Percentiles rank a stretch among this genome's conserved stretches.
phyloP scores from a whole-genome alignment of 2,797 vertebrate species.

The Sciurus vulgaris region DNA sequence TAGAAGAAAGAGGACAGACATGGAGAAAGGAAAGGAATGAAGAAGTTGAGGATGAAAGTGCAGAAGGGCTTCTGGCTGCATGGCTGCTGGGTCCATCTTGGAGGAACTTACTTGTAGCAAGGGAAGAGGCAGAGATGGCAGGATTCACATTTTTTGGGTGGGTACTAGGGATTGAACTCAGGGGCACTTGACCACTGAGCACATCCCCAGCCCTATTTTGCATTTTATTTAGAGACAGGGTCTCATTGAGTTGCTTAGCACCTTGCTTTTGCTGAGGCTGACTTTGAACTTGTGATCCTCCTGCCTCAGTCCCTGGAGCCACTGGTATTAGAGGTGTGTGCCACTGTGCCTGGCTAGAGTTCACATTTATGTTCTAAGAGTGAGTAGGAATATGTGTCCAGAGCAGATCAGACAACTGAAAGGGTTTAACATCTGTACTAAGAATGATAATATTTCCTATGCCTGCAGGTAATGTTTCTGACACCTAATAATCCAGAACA shows the following conservation, averaged over 20 bases:
- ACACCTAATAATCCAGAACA: background rate
- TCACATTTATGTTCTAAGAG: background rate
- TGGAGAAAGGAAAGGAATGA: background rate
- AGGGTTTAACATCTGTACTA: background rate
- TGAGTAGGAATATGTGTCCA: background rate
- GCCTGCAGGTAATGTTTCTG: background rate
- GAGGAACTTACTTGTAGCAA: background rate
- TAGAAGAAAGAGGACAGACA: background rate
- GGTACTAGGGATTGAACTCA: no score
- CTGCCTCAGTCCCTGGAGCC: no score
- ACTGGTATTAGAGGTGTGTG: no score
- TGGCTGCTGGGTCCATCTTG: background rate
- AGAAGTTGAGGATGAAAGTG: background rate
- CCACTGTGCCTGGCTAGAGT: no score
- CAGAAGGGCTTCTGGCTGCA: background rate
- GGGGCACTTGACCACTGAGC: no score
- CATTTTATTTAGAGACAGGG: no score
- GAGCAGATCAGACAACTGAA: background rate
- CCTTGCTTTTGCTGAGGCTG: no score
- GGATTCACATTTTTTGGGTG: background rate
- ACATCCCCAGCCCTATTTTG: no score
- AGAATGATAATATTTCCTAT: background rate
- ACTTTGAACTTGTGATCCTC: no score
- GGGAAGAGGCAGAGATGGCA: background rate
- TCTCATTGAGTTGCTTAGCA: no score